Evolutionary conservation across 2,888 invertebrate species (phyloP).

Genomic region (Zaprionus obscuricornis): DNA sequence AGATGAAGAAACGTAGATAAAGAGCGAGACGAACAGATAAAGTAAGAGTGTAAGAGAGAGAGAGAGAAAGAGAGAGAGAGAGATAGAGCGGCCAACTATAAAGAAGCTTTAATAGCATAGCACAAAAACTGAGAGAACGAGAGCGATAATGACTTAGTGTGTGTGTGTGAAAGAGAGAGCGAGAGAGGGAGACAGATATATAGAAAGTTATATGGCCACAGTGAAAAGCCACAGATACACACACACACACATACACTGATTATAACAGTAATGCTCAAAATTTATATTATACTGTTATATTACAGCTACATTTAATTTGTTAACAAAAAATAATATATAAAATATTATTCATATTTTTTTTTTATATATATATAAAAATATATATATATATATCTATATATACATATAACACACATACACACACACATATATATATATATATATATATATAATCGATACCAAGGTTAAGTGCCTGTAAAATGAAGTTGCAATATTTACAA

Average conservation of each 20-base stretch:
- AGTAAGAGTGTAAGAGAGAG: neutral
- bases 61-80: neutral
- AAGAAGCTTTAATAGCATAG: conserved; percentile 21
- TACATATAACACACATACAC: neutral
- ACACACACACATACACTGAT: neutral
- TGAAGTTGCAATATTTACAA: conserved; percentile 73
- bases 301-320: conserved; percentile 16
- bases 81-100: conserved; percentile 15
- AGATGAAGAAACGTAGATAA: neutral
- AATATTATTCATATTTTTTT: conserved; percentile 16
- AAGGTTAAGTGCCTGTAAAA: conserved; percentile 70
- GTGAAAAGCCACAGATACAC: neutral
- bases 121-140: neutral
- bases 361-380: neutral
- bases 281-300: conserved; percentile 49
- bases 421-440: conserved; percentile 8
- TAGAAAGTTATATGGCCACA: conserved; percentile 14
- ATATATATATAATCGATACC: conserved; percentile 16
- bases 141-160: no score
- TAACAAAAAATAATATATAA: neutral
- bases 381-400: conserved; percentile 22
- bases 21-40: no score
- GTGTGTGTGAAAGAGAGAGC: neutral
- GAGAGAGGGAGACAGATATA: neutral
- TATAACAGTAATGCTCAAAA: conserved; percentile 58